Evolutionary conservation across 1,140 invertebrate genomes (phyloP), one percentile per base, ranked within the genome.

Genomic region (Pseudoatta argentina): DNA sequence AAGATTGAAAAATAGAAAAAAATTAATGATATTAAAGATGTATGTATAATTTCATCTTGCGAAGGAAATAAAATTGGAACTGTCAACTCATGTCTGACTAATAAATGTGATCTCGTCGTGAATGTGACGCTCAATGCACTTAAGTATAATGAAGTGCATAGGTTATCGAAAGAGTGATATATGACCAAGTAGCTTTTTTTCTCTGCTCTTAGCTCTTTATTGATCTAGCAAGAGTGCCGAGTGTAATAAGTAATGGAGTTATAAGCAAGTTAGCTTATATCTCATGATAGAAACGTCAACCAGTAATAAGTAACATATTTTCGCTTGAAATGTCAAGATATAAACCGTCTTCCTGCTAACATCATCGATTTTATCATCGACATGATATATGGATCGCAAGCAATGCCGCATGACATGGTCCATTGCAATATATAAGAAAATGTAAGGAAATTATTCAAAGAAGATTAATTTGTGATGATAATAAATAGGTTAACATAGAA

Each of bases 41-140:
- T 30, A 30, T 30, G 3, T 30, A 48, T 44, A 21, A 34, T 86
- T 88, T 75, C 69, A 21, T 73, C 61, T 64, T 18, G 55, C 27
- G 57, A 81, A 48, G 76, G 76, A 73, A 63, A 89, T 86, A 79
- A 57, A 86, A 88, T 61, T 86, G 77, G 69, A 82, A 18, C 55
- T 82, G 18, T 81, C 21, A 57, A 57, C 5, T 71, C 51, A 7
- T 24, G 21, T 57, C 30, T 55, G 30, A 34, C 3, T 55, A 81
- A 81, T n/a, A 24, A 83, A 73, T 83, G 27, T 59, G 24, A 73
- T 73, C 53, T 48, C 7, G 10, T n/a, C 3, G 44, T 39, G 27
- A 59, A 63, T 61, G 12, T 48, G 39, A 82, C 16, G 21, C 21
- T 24, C 69, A 39, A 61, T 61, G 21, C 34, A 44, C 51, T 79